Base-by-base conservation (phyloP, 2,888 invertebrate species). In the Drosophila antonietae region DNA sequence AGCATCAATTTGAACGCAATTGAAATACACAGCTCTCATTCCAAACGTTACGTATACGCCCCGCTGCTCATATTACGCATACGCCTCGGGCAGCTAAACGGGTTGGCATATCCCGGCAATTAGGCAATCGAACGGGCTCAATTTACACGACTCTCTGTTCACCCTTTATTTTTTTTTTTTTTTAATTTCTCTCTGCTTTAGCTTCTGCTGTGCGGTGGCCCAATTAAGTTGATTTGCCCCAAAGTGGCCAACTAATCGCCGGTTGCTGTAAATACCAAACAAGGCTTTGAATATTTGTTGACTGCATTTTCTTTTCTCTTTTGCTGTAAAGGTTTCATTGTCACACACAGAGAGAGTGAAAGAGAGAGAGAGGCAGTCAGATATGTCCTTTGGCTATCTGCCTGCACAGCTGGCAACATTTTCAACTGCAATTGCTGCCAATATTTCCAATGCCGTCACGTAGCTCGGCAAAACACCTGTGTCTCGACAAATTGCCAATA, bases 171-270 rank as follows among this genome's bases (percentile, higher is more conserved):
- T 39, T 53, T 31, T 31, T 46, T 43, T 14, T 35, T 2, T 8
- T 1, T 46, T 15, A 14, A 33, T 31, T 37, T 35, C 15, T 52
- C 37, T 5, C 35, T 9, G 8, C 3, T 44, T 33, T 41, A 14
- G 44, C 37, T 31, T 23, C n/a, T 47, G 18, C 52, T 18, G 10
- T 9, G 20, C 35, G 14, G 2, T 37, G 33, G 23, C 35, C 60
- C 66, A 66, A 79, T 66, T 77, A 61, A 58, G 47, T 61, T 49
- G 43, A 51, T 58, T 53, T 57, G 56, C 41, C 52, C 15, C 31
- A 59, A 76, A 63, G 12, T 69, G 49, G 23, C 46, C 61, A 57
- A 33, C 59, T 74, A 74, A 66, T 74, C 63, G 47, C 43, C 37
- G 62, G 15, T 18, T 7, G 52, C 33, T 41, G 49, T 18, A 41